Base-by-base conservation (phyloP, 2,797 vertebrate genomes). In the Gallinago nigripennis region DNA sequence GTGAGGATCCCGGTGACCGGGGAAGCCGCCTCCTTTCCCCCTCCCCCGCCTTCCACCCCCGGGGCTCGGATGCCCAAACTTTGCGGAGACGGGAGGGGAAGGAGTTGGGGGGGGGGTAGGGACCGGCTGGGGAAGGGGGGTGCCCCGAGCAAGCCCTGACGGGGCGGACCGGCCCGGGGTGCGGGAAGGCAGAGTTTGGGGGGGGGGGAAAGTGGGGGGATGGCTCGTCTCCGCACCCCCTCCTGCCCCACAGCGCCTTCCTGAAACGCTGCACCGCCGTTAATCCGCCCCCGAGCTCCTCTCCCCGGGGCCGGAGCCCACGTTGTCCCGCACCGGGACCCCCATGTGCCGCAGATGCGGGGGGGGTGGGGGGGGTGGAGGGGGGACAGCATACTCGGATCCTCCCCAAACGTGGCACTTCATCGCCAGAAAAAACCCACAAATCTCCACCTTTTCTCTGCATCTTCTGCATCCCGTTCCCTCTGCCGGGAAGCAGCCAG, bases 1-100 rank as follows among this genome's bases (percentile, higher is more conserved):
- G 99, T 99, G 95, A 98, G 99, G 51, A 16, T 5, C 30, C 21
- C 16, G 27, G 71, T 2, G 17, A 21, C 13, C 12, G 17, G 61
- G 35, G 45, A 46, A 48, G 57, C 39, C 20, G 1, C 37, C n/a
- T 9, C 39, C 57, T 41, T 41, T 41, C 39, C 39, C 39, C 39
- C 39, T 15, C 6, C 41, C 41, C 13, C 41, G 15, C 7, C 41
- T 6, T 16, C 41, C 41, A 15, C 54, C 25, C 11, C 33, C 31
- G 2, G 1, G 37, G 35, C 16, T 60, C 8, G 4, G 25, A 12
- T 12, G 79, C 14, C 28, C 91, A 23, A 82, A 95, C 77, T 95
- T 82, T 3, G 61, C 6, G 1, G 57, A 31, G 65, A 15, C 23
- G 18, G 65, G 39, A 2, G 37, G 39, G 39, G 45, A 20, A 7